These are phyloP conservation scores for Rhea pennata DNA, from an alignment of 2,113 vertebrate genomes.

Conservation along the genomic window DNA sequence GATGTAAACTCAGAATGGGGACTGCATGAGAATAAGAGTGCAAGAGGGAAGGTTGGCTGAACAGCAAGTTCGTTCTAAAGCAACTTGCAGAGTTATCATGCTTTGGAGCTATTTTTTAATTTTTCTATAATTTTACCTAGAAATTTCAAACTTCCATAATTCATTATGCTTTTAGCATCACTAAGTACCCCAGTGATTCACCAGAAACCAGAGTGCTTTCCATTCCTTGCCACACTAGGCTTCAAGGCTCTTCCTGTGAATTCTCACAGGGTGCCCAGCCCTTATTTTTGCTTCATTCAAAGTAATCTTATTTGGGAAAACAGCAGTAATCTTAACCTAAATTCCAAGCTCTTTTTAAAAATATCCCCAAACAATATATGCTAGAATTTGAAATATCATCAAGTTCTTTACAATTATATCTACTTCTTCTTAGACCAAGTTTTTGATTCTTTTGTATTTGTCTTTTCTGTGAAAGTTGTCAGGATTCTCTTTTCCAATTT, in stretches of 20 bases:
- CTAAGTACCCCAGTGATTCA: background rate
- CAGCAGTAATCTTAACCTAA: background rate
- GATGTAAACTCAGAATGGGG: background rate
- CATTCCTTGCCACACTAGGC: background rate
- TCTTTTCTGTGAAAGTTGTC: background rate
- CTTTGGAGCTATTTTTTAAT: background rate
- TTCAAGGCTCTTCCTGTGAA: background rate
- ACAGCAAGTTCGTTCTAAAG: background rate
- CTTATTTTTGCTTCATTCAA: background rate
- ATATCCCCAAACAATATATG: background rate
- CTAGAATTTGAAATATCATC: background rate
- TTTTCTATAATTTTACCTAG: background rate
- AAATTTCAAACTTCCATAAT: background rate
- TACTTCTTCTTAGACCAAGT: too few relatives aligned
- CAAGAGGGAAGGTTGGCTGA: accelerated
- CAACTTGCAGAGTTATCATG: background rate
- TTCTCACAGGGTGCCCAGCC: accelerated
- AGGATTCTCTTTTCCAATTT: background rate
- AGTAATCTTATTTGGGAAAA: background rate
- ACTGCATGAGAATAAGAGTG: background rate
- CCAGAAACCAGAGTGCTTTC: background rate
- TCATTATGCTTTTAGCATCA: background rate
- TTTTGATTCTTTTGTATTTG: background rate
- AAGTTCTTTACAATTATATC: background rate
- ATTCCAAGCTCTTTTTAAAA: background rate